Conservation (phyloP, 2,113 vertebrate species). For the Antechinus stuartii region DNA sequence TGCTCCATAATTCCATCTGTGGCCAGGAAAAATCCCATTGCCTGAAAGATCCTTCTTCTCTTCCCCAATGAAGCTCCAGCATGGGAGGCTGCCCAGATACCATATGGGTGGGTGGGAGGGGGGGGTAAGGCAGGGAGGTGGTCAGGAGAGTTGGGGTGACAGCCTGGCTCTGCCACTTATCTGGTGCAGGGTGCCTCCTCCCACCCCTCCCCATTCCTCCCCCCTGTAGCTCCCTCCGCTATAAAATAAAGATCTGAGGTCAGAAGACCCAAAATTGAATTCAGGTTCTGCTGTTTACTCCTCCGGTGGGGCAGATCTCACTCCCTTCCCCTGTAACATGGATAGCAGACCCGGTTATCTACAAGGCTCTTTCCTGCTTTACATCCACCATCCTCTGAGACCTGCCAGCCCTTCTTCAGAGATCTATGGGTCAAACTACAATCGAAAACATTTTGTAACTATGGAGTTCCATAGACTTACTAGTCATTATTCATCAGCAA, state of each 20-base stretch:
- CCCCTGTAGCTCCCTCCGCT: neutral
- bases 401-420: neutral
- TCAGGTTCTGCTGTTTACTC: neutral
- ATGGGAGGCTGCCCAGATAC: neutral
- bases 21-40: neutral
- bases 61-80: neutral
- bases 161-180: neutral
- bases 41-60: neutral
- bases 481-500: neutral
- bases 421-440: neutral
- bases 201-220: neutral
- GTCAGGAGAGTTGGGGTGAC: neutral
- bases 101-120: neutral
- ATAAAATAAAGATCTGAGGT: neutral
- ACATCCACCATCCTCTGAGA: neutral
- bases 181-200: neutral
- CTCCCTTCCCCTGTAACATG: neutral
- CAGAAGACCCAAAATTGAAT: neutral
- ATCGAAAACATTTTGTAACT: neutral
- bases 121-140: neutral
- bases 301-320: neutral
- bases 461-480: neutral
- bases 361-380: neutral
- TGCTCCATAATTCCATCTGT: slow-evolving; percentile 49
- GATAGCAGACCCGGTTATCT: neutral